Base-by-base conservation (phyloP, 2,113 vertebrate genomes). In the Cyprichromis sp. region DNA sequence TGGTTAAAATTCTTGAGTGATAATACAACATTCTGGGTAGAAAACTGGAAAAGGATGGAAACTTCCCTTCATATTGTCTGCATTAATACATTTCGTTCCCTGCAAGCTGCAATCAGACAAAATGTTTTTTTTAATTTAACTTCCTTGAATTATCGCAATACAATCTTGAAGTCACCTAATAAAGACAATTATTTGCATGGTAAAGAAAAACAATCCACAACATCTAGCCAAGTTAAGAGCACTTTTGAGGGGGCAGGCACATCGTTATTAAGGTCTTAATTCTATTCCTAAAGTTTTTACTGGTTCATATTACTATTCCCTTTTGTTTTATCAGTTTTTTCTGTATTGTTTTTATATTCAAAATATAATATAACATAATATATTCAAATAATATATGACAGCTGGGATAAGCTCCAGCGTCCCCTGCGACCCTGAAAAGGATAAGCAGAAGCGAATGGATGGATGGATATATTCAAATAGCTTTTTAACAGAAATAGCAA, bases 51-150 rank as follows among this genome's bases (percentile, higher is more conserved):
- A 36, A 36, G 31, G 61, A n/a, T 36, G 6, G 17, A 66, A 66
- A 38, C 9, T 38, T 36, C 10, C 3, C 10, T 66, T 38, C 19
- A 66, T 66, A 38, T 66, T 12, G 34, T 38, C 19, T 38, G 17
- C 31, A 36, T 36, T 1, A 66, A 66, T n/a, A 38, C 0, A 66
- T n/a, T 12, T 7, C 1, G 1, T 5, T 38, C 17, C 34, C 61
- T n/a, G 19, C 61, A n/a, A 66, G 17, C 31, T n/a, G 31, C 61
- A 66, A 66, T 38, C 31, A 66, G 17, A 66, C 61, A 66, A 36
- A 66, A 66, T n/a, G 61, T 66, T 36, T 36, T 19, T 63, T 19
- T 63, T 66, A 7, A 66, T 36, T 19, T 7, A 66, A 36, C 19
- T 38, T 38, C 19, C 31, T 38, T 8, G 31, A 38, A 66, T 8